Evolutionary conservation across 1,140 invertebrate genomes (phyloP), one percentile per base, ranked within the genome.

Genomic region (Leptopilina boulardi): DNA sequence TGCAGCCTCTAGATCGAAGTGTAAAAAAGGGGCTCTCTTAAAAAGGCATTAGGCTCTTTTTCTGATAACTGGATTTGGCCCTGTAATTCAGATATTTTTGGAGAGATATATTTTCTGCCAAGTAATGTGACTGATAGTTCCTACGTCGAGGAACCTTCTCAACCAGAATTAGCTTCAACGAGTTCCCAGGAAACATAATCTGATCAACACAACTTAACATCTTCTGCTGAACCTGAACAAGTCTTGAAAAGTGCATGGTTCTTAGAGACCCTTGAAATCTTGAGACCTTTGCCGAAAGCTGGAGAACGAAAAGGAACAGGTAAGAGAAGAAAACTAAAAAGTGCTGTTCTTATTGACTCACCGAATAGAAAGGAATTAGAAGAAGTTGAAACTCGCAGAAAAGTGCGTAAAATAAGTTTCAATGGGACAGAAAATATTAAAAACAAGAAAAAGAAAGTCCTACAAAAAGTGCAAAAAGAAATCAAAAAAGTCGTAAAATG

Each of bases 241-340:
- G 15, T 51, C 47, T 6, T 51, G 15, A 6, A n/a, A 51, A 44
- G 42, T 5, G 4, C 5, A 15, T 44, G 10, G 1, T 11, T 51
- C 18, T 18, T n/a, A 18, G 4, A 51, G n/a, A 51, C 47, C 18
- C 15, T 51, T n/a, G 47, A 51, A 51, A 18, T 5, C 47, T 51
- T 51, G n/a, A 51, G 47, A 51, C 47, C 47, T 51, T 18, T 51
- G 47, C 47, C n/a, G 47, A 51, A 51, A 18, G 47, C 47, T 51
- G 47, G 47, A 15, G 47, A 51, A 51, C 47, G 47, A 51, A 51
- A 51, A n/a, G 47, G 47, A n/a, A 51, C 47, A n/a, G n/a, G 15
- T 51, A 51, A 51, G 18, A 51, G 47, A 18, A 51, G n/a, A 18
- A 18, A 51, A 51, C 15, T 51, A n/a, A 51, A 51, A 51, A 51